Conservation (phyloP, 1,140 invertebrate species). For the Stenopsyche tienmushanensis region DNA sequence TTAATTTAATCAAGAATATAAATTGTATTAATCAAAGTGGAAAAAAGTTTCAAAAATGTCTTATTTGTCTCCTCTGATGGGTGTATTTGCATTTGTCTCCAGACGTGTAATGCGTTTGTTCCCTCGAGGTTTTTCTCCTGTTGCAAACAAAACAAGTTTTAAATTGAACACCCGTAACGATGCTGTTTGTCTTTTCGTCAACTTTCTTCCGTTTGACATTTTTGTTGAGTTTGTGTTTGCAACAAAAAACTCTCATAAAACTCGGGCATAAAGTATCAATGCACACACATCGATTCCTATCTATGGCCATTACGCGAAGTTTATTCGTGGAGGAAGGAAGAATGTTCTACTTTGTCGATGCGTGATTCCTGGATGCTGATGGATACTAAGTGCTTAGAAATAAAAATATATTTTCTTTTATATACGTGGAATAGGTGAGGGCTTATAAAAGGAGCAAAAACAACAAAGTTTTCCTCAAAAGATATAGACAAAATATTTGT, state of each 20-base stretch:
- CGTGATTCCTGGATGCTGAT: too few relatives aligned
- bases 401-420: neutral
- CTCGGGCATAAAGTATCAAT: constrained; percentile 32
- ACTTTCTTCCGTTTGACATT: constrained; percentile 27
- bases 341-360: too few relatives aligned
- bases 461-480: too few relatives aligned
- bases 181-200: constrained; percentile 38
- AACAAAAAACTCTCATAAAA: constrained; percentile 38
- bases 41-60: neutral
- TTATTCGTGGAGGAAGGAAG: neutral
- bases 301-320: neutral
- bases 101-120: constrained; percentile 30
- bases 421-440: neutral
- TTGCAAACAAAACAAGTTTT: constrained; percentile 37
- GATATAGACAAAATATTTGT: too few relatives aligned
- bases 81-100: constrained; percentile 34
- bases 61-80: constrained; percentile 1
- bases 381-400: too few relatives aligned
- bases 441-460: neutral
- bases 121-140: neutral
- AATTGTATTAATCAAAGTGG: neutral
- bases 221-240: constrained; percentile 34
- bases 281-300: constrained; percentile 22
- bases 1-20: too few relatives aligned
- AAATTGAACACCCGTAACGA: constrained; percentile 35